A percentile compares a stretch with the other conserved stretches of the same genome.
phyloP scores from a whole-genome alignment of 2,797 vertebrate genomes.

The Sebastes matsubarae region DNA sequence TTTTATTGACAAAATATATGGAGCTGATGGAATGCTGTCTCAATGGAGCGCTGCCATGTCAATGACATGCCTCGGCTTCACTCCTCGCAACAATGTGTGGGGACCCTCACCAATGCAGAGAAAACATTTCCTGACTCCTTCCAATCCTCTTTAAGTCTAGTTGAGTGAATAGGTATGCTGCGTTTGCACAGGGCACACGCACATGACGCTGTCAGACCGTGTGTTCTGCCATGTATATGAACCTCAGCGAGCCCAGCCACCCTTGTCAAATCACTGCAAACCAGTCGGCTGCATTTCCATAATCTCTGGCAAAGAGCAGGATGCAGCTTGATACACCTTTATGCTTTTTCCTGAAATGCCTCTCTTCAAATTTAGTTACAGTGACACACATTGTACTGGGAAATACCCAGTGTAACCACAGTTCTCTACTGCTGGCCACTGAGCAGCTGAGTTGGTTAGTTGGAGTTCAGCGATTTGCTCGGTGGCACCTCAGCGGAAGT shows the following conservation, averaged over 20 bases:
- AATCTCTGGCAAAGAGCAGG: slow-evolving; percentile 26
- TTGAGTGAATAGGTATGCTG: slow-evolving; percentile 68
- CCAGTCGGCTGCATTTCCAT: slow-evolving; percentile 45
- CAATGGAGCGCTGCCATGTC: slow-evolving; percentile 56
- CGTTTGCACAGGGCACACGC: slow-evolving; percentile 55
- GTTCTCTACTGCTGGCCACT: background rate
- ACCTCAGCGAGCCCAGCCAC: slow-evolving; percentile 23
- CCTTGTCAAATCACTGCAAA: slow-evolving; percentile 25
- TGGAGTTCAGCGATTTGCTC: background rate
- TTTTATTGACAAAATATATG: slow-evolving; percentile 62
- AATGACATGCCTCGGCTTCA: slow-evolving; percentile 63
- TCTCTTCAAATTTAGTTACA: background rate
- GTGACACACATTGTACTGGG: background rate
- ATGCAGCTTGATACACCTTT: background rate
- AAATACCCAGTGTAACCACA: background rate
- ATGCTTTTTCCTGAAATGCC: background rate
- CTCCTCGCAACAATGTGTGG: slow-evolving; percentile 43
- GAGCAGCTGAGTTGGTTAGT: background rate
- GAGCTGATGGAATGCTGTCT: slow-evolving; percentile 56
- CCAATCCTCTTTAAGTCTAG: slow-evolving; percentile 67
- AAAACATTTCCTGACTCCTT: slow-evolving; percentile 69
- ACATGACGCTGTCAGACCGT: slow-evolving; percentile 52
- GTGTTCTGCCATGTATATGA: slow-evolving; percentile 60
- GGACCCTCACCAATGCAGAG: slow-evolving; percentile 46
- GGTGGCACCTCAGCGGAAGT: background rate